Evolutionary conservation across 2,888 invertebrate species (phyloP).

Genomic region (Calameuta pallipes): DNA sequence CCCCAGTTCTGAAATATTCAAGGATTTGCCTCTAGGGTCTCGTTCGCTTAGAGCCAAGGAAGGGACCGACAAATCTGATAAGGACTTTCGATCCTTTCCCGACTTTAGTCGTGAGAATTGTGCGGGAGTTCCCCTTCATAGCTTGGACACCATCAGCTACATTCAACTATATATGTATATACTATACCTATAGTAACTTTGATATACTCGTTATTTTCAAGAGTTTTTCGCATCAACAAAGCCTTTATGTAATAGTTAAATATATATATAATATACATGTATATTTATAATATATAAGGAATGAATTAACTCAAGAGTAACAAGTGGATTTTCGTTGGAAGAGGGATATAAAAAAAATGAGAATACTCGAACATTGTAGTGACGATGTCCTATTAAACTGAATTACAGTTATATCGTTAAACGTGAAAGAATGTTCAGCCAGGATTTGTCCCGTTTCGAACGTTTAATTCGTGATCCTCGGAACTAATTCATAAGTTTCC

Average conservation of each 20-base stretch:
- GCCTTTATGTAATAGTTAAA: background rate
- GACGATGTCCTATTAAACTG: background rate
- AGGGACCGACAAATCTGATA: constrained; percentile 65
- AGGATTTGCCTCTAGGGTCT: constrained; percentile 43
- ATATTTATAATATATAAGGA: background rate
- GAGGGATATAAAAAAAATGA: background rate
- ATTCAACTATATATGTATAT: background rate
- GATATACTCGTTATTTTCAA: background rate
- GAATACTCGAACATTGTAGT: background rate
- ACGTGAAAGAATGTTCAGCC: background rate
- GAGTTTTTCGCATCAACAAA: background rate
- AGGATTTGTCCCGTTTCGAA: background rate
- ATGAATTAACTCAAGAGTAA: background rate
- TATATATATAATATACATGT: background rate
- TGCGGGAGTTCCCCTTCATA: background rate
- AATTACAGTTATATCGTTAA: constrained; percentile 3
- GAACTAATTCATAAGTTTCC: background rate
- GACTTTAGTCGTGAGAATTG: constrained; percentile 7
- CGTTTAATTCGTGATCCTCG: background rate
- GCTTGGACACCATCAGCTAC: background rate
- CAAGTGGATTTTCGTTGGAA: background rate
- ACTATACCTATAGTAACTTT: background rate
- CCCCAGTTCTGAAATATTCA: constrained; percentile 63
- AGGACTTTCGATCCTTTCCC: constrained; percentile 50
- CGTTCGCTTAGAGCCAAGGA: constrained; percentile 29